Base-by-base conservation (phyloP, 2,113 vertebrate genomes). In the Chaenocephalus aceratus region DNA sequence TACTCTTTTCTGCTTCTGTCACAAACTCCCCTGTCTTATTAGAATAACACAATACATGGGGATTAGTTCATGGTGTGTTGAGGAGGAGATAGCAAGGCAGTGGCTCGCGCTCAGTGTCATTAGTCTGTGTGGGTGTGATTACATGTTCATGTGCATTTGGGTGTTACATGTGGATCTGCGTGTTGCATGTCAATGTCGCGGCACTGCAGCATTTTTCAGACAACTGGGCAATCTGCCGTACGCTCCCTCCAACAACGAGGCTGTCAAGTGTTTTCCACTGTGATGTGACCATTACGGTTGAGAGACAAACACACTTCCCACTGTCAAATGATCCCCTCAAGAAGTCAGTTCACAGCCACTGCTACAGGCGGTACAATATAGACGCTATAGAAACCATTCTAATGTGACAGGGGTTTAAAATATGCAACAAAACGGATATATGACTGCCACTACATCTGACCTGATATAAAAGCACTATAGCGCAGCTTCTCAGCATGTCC, bases 41-140 rank as follows among this genome's bases (percentile, higher is more conserved):
- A 85, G 73, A 85, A 84, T 69, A 81, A 80, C 77, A 86, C 77
- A 89, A 83, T 81, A 77, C 84, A 66, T 2, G 34, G 34, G 84
- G 89, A 92, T 93, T 90, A 91, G 70, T 69, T 78, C 30, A 61
- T 72, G 80, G 72, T 67, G 80, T 83, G 75, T 60, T 56, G 66
- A 78, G 75, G 77, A 83, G 77, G 76, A 84, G 86, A 86, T 78
- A 90, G 83, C 80, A 66, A 80, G 60, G 65, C 77, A 48, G 21
- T 44, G 56, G 76, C 82, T 88, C 83, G 57, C 68, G 62, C 76
- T 86, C 74, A 34, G 58, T 80, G 75, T 86, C 86, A 89, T 91
- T 82, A 90, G 46, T 52, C 72, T 30, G 68, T 3, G 85, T 87
- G 86, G 87, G 86, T 49, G 72, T 82, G 90, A 92, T 86, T 78